Conservation (phyloP, 2,113 vertebrate genomes). For the Monopterus albus region DNA sequence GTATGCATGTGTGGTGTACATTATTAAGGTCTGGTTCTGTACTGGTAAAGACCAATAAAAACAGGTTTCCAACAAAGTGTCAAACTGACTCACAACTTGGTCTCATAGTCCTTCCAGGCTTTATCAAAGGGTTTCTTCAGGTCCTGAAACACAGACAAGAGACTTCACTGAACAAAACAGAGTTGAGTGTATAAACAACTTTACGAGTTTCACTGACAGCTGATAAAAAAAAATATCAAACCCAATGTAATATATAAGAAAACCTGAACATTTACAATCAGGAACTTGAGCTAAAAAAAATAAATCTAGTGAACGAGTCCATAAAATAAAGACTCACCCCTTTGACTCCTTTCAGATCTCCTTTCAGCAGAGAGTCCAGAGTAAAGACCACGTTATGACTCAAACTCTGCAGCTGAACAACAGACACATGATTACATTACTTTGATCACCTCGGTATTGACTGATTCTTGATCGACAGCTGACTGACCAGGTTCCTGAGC, state of each 20-base stretch:
- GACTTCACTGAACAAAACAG: too few relatives aligned
- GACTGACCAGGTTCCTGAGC: constrained; percentile 25
- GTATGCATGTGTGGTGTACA: too few relatives aligned
- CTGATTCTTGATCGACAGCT: not conserved
- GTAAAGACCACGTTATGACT: constrained; percentile 93
- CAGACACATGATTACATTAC: not conserved
- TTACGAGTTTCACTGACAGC: too few relatives aligned
- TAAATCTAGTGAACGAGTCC: too few relatives aligned
- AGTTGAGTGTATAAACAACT: too few relatives aligned
- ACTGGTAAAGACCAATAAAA: too few relatives aligned
- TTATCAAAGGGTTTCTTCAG: constrained; percentile 93
- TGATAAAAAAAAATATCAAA: too few relatives aligned
- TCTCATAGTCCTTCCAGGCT: constrained; percentile 95
- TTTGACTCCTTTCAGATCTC: constrained; percentile 92
- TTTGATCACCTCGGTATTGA: not conserved
- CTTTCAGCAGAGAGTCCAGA: constrained; percentile 91
- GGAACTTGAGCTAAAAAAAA: too few relatives aligned
- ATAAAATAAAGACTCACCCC: constrained; percentile 81
- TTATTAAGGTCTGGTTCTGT: too few relatives aligned
- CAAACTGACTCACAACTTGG: constrained; percentile 88
- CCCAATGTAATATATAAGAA: too few relatives aligned
- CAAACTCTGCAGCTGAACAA: constrained; percentile 82
- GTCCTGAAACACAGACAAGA: constrained; percentile 6
- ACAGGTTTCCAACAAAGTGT: too few relatives aligned
- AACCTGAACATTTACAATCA: too few relatives aligned